Percentiles rank a stretch among this genome's conserved stretches.
Evolutionary conservation across 2,797 vertebrate genomes (phyloP).

Genomic region (Sebastiscus albofasciatus): DNA sequence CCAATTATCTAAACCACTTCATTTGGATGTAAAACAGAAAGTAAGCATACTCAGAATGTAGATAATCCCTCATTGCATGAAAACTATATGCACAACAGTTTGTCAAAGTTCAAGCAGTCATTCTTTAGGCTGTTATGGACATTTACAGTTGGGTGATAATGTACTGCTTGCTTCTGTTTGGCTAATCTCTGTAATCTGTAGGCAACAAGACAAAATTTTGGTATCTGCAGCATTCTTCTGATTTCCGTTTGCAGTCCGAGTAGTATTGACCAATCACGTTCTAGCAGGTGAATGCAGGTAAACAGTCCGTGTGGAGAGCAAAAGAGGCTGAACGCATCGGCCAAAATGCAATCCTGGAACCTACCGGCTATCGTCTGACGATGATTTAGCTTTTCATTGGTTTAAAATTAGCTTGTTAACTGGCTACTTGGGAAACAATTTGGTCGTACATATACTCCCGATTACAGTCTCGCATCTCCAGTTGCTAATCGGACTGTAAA

Average conservation of each 20-base stretch:
- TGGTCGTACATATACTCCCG: background rate
- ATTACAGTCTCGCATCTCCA: background rate
- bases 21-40: too few species aligned
- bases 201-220: too few species aligned
- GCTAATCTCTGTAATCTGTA: too few species aligned
- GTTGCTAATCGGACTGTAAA: too few species aligned
- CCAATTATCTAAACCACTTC: too few species aligned
- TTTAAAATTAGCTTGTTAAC: background rate
- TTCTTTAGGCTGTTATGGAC: background rate
- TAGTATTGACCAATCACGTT: too few species aligned
- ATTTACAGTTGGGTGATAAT: background rate
- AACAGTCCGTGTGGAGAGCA: background rate
- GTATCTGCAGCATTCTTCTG: too few species aligned
- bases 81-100: too few species aligned
- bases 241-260: too few species aligned
- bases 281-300: background rate
- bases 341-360: background rate
- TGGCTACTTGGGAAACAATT: background rate
- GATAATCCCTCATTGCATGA: too few species aligned
- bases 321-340: background rate
- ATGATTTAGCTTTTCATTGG: background rate
- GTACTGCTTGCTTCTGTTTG: background rate
- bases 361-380: rapidly evolving
- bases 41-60: too few species aligned
- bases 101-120: too few species aligned